Base-by-base conservation (phyloP, 2,888 invertebrate species). In the Merodon equestris region DNA sequence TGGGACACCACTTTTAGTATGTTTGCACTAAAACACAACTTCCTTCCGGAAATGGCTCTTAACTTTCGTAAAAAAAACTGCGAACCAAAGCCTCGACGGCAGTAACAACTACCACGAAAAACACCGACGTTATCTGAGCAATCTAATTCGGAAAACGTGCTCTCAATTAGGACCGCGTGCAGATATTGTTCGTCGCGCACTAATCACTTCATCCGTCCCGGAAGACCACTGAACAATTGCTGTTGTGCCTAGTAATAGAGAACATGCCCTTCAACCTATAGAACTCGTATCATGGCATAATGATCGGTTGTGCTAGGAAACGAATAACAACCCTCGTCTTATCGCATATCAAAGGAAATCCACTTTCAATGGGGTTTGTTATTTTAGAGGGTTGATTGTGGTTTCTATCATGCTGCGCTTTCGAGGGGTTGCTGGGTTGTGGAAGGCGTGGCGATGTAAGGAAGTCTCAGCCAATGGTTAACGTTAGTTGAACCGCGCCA, bases 61-160 rank as follows among this genome's bases (percentile, higher is more conserved):
- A 15, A 51, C 15, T 42, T 50, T 48, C 38, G 34, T 1, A 18
- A 47, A 27, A 66, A 54, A 48, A 13, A 56, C 50, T 14, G 9
- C 40, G 27, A 9, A 2, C 7, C 27, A n/a, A n/a, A n/a, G 27
- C 27, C 27, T 27, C 27, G 27, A 42, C 38, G 42, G 17, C 13
- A 2, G 19, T 44, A 4, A 45, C 38, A 19, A 73, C 47, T 7
- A 12, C 9, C 40, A 12, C 27, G 54, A 67, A 18, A 63, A 75
- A 50, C 47, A 13, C 45, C 50, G 58, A 66, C 56, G 40, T 60
- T 70, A 70, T 72, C 54, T 64, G 68, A 67, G 64, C 81, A 81
- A 60, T 77, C 64, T 77, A 81, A 82, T 81, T 63, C 60, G 72
- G 19, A 66, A 82, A 82, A 81, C 81, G 82, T 82, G 82, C 56